Evolutionary conservation across 2,797 vertebrate species (phyloP), one percentile per base, ranked within the genome.

Genomic region (Phylloscopus collybita): DNA sequence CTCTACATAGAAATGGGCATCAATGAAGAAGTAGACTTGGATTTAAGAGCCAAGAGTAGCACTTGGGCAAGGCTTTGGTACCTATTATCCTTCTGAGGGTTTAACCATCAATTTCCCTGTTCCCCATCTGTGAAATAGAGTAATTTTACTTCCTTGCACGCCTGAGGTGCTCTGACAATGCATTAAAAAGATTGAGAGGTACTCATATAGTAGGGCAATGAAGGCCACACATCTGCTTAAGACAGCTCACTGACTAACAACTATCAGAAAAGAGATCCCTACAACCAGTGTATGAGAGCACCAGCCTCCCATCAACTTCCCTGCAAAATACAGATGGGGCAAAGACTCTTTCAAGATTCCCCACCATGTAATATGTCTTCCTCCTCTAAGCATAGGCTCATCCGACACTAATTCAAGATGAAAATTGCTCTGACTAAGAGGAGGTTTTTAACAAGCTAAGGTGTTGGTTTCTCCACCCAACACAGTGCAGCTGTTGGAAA

Each of bases 161-260:
- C 91, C 95, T 96, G 91, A 96, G 73, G 82, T 91, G 66, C 64
- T 93, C 92, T 96, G 95, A 93, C 93, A 96, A 94, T 88, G 80
- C 90, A 93, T 96, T 94, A 94, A 96, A 96, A 97, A 96, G 95
- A 97, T 92, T 95, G 92, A 94, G 86, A 97, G 92, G 83, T 93
- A 81, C 70, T 94, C 82, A 82, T 83, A 90, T 53, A 81, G 70
- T 73, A 93, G 94, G 82, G 86, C 89, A 96, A 94, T 64, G 92
- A 95, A 94, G 96, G 95, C 94, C 90, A 95, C 87, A 93, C 49
- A 91, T 92, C 80, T 92, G 86, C 82, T 80, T 91, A 93, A 91
- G 91, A 93, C 36, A 96, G 87, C 85, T 90, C 88, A 60, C 73
- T 91, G 88, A 93, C 79, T 89, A 95, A 79, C 36, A 75, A 2